Evolutionary conservation across 2,888 invertebrate species (phyloP).

Genomic region (Gymnosoma rotundatum): DNA sequence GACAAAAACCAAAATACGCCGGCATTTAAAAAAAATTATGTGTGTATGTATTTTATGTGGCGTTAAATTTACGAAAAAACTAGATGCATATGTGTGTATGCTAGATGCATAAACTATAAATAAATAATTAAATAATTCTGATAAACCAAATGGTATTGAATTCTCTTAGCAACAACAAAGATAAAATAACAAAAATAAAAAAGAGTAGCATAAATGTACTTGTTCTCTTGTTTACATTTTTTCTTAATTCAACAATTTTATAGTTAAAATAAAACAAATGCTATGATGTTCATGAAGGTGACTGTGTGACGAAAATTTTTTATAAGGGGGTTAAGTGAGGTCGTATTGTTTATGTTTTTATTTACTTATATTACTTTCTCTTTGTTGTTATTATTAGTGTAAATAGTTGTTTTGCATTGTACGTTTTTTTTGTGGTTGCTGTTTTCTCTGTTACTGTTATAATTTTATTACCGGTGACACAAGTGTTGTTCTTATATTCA

Average conservation of each 20-base stretch:
- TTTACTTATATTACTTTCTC: constrained; percentile 64
- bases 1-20: constrained; percentile 1
- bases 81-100: background rate
- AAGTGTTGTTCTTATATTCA: constrained; percentile 62
- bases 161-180: constrained; percentile 40
- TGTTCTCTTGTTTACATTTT: constrained; percentile 58
- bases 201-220: constrained; percentile 29
- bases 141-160: constrained; percentile 23
- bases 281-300: constrained; percentile 44
- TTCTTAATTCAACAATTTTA: constrained; percentile 52
- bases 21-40: background rate
- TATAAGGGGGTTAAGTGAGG: constrained; percentile 71
- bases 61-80: too few relatives aligned
- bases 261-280: constrained; percentile 48
- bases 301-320: constrained; percentile 46
- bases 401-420: too few relatives aligned
- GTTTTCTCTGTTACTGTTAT: constrained; percentile 56
- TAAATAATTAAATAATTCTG: background rate
- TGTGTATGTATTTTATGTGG: background rate
- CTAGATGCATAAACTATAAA: constrained; percentile 13
- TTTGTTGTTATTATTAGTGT: constrained; percentile 56
- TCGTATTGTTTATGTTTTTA: constrained; percentile 64
- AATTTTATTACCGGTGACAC: constrained; percentile 68
- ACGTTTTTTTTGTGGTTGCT: background rate
- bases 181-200: constrained; percentile 11